Evolutionary conservation across 2,888 invertebrate species (phyloP).

Genomic region (Conus canariensis): DNA sequence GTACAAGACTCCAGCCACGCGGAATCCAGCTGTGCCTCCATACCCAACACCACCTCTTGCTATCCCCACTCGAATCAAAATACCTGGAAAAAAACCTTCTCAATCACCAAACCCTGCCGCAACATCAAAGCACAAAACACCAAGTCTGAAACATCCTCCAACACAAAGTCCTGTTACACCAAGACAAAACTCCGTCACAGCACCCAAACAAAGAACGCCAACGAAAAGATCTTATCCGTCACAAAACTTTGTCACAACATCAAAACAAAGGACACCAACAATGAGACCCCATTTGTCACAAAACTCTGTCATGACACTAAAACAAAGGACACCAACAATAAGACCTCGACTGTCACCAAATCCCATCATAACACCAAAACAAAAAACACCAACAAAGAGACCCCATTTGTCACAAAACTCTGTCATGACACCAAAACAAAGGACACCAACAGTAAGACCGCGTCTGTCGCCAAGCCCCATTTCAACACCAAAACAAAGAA

Average conservation of each 20-base stretch:
- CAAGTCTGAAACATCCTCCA: neutral
- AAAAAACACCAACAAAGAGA: neutral
- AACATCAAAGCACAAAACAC: neutral
- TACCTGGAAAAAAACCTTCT: neutral
- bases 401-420: neutral
- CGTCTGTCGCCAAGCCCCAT: neutral
- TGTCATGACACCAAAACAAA: neutral
- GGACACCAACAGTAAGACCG: neutral
- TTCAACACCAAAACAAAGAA: neutral
- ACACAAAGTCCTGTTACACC: neutral
- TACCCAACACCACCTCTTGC: slow-evolving; percentile 7
- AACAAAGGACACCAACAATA: neutral
- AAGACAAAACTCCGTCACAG: neutral
- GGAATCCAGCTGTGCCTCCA: neutral
- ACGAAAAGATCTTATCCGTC: neutral
- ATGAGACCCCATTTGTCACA: neutral
- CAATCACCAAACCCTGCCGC: neutral
- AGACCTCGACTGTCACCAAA: neutral
- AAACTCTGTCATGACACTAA: neutral
- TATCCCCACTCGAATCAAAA: neutral
- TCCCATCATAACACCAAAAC: neutral
- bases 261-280: neutral
- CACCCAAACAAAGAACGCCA: neutral
- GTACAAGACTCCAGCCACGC: neutral
- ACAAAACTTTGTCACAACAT: too few relatives aligned